Base-by-base conservation (phyloP, 2,113 vertebrate species). In the Nycticryphes semicollaris region DNA sequence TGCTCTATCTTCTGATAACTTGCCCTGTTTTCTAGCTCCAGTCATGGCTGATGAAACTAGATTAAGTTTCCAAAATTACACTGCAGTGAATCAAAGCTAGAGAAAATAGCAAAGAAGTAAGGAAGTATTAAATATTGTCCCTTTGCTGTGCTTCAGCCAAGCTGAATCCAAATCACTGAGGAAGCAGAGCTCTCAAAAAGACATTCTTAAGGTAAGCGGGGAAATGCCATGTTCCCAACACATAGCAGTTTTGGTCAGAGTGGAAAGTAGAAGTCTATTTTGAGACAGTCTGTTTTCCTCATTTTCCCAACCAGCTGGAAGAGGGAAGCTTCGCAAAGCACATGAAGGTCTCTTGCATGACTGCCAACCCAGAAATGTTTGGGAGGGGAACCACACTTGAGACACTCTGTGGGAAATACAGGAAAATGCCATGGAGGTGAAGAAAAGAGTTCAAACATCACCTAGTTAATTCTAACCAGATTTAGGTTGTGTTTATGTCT, bases 1-100 rank as follows among this genome's bases (percentile, higher is more conserved):
- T 81, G 80, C 88, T 97, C 92, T 48, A 97, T 96, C 96, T 93
- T 92, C 90, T 94, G 90, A 96, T 93, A 96, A 93, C 92, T 95
- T 94, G 56, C 56, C 88, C 94, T 96, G 92, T 94, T 97, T 96
- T 94, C 88, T 84, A 96, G 85, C 68, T 92, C 79, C 75, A 96
- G 93, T 90, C 93, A 94, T 93, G 79, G 75, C 78, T 94, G 90
- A 93, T 96, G 92, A 96, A 96, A 94, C 90, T 81, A 93, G 85
- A 96, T 96, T 95, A 94, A 94, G 88, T 56, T 95, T 94, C 72
- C 88, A 92, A 95, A 94, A 93, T 95, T 94, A 78, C 92, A 96
- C 85, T 84, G 89, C 89, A 92, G 62, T 91, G 86, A 91, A 92
- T 89, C 84, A 96, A 94, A 94, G 85, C 87, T 87, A 82, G 45